Evolutionary conservation across 2,797 vertebrate genomes (phyloP).

Genomic region (Sandelia bainsii): DNA sequence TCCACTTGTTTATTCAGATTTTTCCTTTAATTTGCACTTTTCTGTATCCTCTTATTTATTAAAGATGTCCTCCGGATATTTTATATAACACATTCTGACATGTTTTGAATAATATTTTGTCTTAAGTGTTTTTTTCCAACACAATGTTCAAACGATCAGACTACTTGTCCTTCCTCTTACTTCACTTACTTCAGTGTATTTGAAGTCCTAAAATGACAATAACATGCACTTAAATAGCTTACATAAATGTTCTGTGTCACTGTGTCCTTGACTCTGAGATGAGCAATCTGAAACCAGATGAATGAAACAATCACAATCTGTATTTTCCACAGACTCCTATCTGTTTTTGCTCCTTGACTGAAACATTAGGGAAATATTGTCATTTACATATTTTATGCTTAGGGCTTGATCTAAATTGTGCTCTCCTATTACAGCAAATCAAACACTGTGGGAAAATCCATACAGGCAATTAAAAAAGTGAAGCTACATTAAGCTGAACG

Average conservation of each 20-base stretch:
- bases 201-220: not conserved
- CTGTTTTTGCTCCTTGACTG: conserved; percentile 36
- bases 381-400: conserved; percentile 72
- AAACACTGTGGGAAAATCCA: conserved; percentile 61
- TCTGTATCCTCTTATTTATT: not conserved
- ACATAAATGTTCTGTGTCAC: not conserved
- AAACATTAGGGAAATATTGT: conserved; percentile 49
- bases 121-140: not conserved
- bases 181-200: not conserved
- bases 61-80: not conserved
- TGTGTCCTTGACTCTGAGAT: conserved; percentile 1
- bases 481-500: conserved; percentile 62
- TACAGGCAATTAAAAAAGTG: conserved; percentile 67
- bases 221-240: not conserved
- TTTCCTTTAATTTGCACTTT: too few species aligned
- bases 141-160: not conserved
- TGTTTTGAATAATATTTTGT: not conserved
- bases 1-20: too few species aligned
- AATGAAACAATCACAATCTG: conserved; percentile 32
- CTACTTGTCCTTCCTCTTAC: not conserved
- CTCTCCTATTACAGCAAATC: conserved; percentile 48
- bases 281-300: conserved; percentile 27
- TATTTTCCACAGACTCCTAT: conserved; percentile 21
- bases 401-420: conserved; percentile 62
- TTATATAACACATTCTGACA: not conserved